Evolutionary conservation across 64 coral and sea anemone species (phyloP).

Genomic region (Anthopleura sola): DNA sequence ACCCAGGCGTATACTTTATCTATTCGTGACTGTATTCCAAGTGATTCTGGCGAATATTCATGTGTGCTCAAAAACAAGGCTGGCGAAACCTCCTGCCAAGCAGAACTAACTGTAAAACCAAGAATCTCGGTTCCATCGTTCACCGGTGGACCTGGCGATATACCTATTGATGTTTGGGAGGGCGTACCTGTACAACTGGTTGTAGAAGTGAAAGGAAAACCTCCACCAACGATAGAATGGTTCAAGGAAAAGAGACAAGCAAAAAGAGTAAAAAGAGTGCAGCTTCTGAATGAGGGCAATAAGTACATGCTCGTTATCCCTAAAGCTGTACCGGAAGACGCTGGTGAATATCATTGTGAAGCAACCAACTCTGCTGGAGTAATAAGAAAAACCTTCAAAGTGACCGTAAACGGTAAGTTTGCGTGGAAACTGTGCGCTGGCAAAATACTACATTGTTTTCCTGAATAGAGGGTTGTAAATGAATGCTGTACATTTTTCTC

Average conservation of each 20-base stretch:
- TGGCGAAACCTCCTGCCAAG: slow-evolving; percentile 37
- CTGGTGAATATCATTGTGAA: slow-evolving; percentile 72
- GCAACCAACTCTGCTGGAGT: slow-evolving; percentile 71
- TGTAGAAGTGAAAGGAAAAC: slow-evolving; percentile 70
- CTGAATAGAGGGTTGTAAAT: background rate
- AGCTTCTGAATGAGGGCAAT: slow-evolving; percentile 51
- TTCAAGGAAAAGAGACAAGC: slow-evolving; percentile 84
- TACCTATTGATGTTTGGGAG: slow-evolving; percentile 79
- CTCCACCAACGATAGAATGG: slow-evolving; percentile 73
- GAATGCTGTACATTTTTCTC: background rate
- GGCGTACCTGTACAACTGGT: slow-evolving; percentile 72
- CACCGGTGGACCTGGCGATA: slow-evolving; percentile 55
- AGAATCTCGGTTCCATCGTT: slow-evolving; percentile 52
- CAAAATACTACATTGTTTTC: background rate
- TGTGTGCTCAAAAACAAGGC: slow-evolving; percentile 49
- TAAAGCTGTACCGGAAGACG: slow-evolving; percentile 73
- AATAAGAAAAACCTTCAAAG: slow-evolving; percentile 60
- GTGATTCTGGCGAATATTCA: slow-evolving; percentile 69
- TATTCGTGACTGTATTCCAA: slow-evolving; percentile 47
- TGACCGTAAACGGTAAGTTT: slow-evolving; percentile 76
- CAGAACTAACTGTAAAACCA: slow-evolving; percentile 45
- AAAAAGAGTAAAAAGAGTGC: slow-evolving; percentile 60
- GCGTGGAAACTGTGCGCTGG: background rate
- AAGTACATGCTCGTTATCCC: slow-evolving; percentile 67
- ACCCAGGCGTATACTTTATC: slow-evolving; percentile 45